These are phyloP conservation scores for Aspidapion aeneum DNA, from an alignment of 2,888 invertebrate genomes.

Conservation along the genomic window DNA sequence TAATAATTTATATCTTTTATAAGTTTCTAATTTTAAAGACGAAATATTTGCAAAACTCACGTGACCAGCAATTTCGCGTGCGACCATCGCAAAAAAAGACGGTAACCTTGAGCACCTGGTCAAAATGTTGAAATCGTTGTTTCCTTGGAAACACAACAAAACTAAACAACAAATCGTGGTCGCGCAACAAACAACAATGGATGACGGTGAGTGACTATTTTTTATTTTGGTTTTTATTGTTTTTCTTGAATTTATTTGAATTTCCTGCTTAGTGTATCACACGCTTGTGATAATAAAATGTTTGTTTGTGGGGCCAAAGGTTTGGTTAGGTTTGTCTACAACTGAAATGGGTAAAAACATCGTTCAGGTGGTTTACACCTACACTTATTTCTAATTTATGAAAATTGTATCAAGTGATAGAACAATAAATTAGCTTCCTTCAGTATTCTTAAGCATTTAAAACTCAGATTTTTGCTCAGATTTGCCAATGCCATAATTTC, in stretches of 20 bases:
- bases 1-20: too few relatives aligned
- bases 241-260: conserved; percentile 6
- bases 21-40: too few relatives aligned
- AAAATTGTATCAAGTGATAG: conserved; percentile 10
- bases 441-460: too few relatives aligned
- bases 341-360: not conserved
- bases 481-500: too few relatives aligned
- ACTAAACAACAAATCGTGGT: conserved; percentile 37
- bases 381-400: too few relatives aligned
- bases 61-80: too few relatives aligned
- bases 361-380: not conserved
- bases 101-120: conserved; percentile 28
- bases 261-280: not conserved
- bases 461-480: too few relatives aligned
- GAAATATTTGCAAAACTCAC: too few relatives aligned
- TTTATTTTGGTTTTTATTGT: conserved; percentile 17
- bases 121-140: conserved; percentile 40
- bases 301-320: not conserved
- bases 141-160: conserved; percentile 48
- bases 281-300: not conserved
- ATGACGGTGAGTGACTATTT: conserved; percentile 38
- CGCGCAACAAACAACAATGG: conserved; percentile 40
- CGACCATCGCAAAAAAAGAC: too few relatives aligned
- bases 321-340: not conserved
- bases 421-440: too few relatives aligned